phyloP scores from a whole-genome alignment of 2,888 invertebrate genomes.

The Drosophila paramelanica region DNA sequence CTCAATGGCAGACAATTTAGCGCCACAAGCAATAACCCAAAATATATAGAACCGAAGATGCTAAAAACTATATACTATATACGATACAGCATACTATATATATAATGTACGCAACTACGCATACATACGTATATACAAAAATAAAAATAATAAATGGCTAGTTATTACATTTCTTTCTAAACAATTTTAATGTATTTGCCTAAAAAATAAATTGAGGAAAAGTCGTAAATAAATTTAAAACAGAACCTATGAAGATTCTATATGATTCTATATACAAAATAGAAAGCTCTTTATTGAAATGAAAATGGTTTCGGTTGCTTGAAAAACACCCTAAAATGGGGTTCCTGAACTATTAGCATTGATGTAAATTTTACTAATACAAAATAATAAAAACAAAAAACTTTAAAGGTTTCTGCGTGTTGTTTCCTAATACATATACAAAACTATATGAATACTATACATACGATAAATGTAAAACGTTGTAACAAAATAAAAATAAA shows the following conservation, averaged over 20 bases:
- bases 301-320: constrained; percentile 69
- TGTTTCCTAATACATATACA: constrained; percentile 64
- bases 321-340: constrained; percentile 9
- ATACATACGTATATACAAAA: constrained; percentile 1
- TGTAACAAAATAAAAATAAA: constrained; percentile 6
- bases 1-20: constrained; percentile 32
- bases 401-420: constrained; percentile 77
- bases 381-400: constrained; percentile 35
- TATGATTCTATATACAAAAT: not conserved
- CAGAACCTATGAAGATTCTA: not conserved
- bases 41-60: constrained; percentile 75
- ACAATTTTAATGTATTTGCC: constrained; percentile 3
- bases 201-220: not conserved
- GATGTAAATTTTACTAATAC: constrained; percentile 35
- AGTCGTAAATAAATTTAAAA: not conserved
- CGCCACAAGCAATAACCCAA: constrained; percentile 77
- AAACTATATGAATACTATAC: constrained; percentile 30
- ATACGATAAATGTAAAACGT: constrained; percentile 34
- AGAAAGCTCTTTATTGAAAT: not conserved
- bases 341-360: constrained; percentile 30
- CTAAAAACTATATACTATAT: constrained; percentile 49
- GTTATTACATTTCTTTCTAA: constrained; percentile 27
- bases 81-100: constrained; percentile 30
- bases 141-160: constrained; percentile 26
- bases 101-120: constrained; percentile 25